Percentiles rank a stretch among this genome's conserved stretches.
Evolutionary conservation across 2,113 vertebrate species (phyloP).

Genomic region (Lamprologus callipterus): DNA sequence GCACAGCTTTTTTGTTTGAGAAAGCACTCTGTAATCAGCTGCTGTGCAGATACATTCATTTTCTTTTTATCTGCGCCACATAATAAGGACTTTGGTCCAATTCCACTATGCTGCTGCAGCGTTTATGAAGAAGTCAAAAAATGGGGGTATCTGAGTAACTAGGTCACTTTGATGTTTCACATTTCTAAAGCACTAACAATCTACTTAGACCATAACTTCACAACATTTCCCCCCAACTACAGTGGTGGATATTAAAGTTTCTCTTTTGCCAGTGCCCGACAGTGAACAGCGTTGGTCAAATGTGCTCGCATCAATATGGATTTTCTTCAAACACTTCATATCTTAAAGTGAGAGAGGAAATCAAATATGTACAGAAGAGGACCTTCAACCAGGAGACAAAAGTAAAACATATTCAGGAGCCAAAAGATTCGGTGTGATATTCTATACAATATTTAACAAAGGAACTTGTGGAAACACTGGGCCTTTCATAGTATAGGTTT

Average conservation of each 20-base stretch:
- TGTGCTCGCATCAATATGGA: not conserved
- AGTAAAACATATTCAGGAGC: not conserved
- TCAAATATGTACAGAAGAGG: not conserved
- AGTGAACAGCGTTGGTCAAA: not conserved
- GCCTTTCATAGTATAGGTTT: not conserved
- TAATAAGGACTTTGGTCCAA: constrained; percentile 38
- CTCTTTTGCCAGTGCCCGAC: not conserved
- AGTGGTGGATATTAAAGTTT: not conserved
- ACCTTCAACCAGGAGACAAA: not conserved
- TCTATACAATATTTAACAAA: not conserved
- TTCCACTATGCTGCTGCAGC: constrained; percentile 21
- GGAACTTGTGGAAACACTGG: not conserved
- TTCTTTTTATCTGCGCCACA: constrained; percentile 9
- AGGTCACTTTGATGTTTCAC: constrained; percentile 61
- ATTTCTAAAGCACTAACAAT: constrained; percentile 53
- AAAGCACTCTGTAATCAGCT: constrained; percentile 7
- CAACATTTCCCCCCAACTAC: not conserved
- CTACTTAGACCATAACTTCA: constrained; percentile 46
- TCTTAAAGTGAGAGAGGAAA: not conserved
- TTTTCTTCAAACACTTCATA: not conserved
- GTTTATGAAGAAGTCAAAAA: constrained; percentile 42
- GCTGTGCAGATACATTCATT: not conserved
- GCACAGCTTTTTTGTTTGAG: not conserved
- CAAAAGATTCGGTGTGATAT: not conserved
- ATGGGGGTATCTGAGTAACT: constrained; percentile 27